Evolutionary conservation across 2,113 vertebrate species (phyloP), one percentile per base, ranked within the genome.

Genomic region (Cairina moschata): DNA sequence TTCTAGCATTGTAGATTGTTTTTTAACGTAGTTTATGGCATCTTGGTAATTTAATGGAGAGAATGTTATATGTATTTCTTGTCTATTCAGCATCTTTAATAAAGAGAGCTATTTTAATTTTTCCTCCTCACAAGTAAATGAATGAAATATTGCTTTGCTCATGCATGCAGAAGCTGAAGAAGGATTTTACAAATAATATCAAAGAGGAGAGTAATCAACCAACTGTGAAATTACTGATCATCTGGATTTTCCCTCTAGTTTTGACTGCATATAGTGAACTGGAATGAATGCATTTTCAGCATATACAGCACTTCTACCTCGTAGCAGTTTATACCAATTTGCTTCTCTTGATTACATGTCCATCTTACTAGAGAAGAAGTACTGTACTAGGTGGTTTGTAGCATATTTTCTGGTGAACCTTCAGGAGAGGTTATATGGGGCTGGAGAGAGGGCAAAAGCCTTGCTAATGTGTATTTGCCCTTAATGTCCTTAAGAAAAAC

Each of bases 191-290:
- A 97, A 98, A 98, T 97, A 96, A 96, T 97, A 97, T 97, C 91
- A 97, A 97, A 97, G 95, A 98, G 72, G 90, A 97, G 94, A 96
- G 81, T 97, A 98, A 76, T 96, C 97, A 98, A 66, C 96, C 97
- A 96, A 36, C 97, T 98, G 97, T 98, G 98, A 99, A 98, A 99
- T 99, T 98, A 98, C 97, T 97, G 97, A 97, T 98, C 97, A 98
- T 97, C 97, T 96, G 91, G 88, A 94, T 97, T 97, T 98, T 97
- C 96, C 95, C 95, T 95, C 96, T 95, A 94, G 86, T 98, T 98
- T 97, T 93, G 82, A 78, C 94, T 83, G 44, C 88, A 76, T 92
- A 86, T 69, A 96, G 88, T 94, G 93, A 97, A 92, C 92, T 97
- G 85, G 88, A 90, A 93, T 97, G 91, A 95, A 96, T 92, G 86